Evolutionary conservation across 2,888 invertebrate species (phyloP).

Genomic region (Drosophila limbata): DNA sequence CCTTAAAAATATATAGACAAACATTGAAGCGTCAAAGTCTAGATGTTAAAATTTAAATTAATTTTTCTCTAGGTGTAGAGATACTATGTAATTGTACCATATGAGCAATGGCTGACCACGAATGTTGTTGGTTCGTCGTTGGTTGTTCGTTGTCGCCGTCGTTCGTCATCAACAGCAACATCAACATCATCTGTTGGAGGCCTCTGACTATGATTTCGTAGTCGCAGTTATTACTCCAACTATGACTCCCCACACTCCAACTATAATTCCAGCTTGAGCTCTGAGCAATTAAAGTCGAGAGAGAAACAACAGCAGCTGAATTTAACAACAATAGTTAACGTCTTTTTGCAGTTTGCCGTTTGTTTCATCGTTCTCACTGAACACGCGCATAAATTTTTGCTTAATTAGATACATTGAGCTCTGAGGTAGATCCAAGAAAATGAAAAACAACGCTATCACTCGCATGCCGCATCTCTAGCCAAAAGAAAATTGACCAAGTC

Average conservation of each 20-base stretch:
- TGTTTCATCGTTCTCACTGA: constrained; percentile 82
- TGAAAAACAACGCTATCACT: constrained; percentile 52
- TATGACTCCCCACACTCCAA: constrained; percentile 10
- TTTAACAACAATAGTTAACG: constrained; percentile 58
- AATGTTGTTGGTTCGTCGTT: constrained; percentile 21
- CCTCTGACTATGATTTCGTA: constrained; percentile 58
- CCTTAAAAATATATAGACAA: not conserved
- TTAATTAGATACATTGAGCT: constrained; percentile 75
- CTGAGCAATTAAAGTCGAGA: constrained; percentile 54
- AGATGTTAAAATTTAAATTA: not conserved
- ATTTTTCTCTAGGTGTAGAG: constrained; percentile 1
- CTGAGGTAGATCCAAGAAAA: constrained; percentile 38
- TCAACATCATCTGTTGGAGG: constrained; percentile 26
- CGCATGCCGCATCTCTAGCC: constrained; percentile 48
- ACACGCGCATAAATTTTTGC: constrained; percentile 82
- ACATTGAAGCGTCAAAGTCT: not conserved
- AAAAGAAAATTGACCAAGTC: constrained; percentile 57
- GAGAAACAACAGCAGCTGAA: constrained; percentile 15
- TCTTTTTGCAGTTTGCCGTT: constrained; percentile 70
- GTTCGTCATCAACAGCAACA: constrained; percentile 9
- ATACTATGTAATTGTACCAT: constrained; percentile 24
- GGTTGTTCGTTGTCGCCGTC: constrained; percentile 13
- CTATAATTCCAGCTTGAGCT: constrained; percentile 8
- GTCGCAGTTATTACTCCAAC: constrained; percentile 72
- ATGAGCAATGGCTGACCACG: constrained; percentile 53